phyloP scores from a whole-genome alignment of 2,113 vertebrate species.

The Brachypteracias leptosomus region DNA sequence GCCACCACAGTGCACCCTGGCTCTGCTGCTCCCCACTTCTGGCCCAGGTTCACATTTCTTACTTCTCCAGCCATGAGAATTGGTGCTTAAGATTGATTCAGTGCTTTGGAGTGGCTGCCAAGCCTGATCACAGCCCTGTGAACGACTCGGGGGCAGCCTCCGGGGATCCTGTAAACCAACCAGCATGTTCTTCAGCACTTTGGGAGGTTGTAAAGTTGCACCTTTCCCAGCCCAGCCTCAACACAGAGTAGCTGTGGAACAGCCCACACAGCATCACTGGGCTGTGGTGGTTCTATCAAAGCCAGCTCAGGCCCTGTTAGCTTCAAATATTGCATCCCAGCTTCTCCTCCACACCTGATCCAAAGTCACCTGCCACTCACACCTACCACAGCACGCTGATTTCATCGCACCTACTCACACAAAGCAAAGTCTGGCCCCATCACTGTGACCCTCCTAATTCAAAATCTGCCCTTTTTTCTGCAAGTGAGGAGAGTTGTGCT shows the following conservation, averaged over 20 bases:
- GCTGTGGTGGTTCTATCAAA: neutral
- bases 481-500: neutral
- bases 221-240: neutral
- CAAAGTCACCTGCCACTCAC: neutral
- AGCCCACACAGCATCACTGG: rapidly evolving
- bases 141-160: neutral
- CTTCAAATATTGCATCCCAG: neutral
- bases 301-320: neutral
- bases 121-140: neutral
- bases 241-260: neutral
- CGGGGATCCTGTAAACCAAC: neutral
- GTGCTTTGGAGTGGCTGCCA: neutral
- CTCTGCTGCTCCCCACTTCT: neutral
- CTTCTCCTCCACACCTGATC: neutral
- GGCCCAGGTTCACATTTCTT: neutral
- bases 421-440: neutral
- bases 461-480: neutral
- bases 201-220: neutral
- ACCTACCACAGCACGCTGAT: neutral
- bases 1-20: rapidly evolving
- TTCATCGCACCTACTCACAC: neutral
- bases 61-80: neutral
- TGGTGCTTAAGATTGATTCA: neutral
- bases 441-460: neutral
- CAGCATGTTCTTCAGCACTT: neutral